Conservation (phyloP, 2,113 vertebrate genomes). For the Colaptes auratus region DNA sequence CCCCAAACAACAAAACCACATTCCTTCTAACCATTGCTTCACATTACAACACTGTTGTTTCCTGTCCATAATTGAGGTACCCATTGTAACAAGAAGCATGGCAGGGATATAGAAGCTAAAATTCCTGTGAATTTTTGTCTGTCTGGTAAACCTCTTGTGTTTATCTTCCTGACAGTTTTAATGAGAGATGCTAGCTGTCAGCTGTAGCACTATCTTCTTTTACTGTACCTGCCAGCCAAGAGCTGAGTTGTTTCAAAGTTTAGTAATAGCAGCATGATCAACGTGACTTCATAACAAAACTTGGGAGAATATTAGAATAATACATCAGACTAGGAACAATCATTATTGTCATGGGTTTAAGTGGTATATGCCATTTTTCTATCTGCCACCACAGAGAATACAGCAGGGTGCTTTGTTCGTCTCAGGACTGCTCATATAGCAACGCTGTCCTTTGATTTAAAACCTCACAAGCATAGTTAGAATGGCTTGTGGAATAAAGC, state of each 20-base stretch:
- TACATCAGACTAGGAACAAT: not conserved
- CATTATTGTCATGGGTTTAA: constrained; percentile 32
- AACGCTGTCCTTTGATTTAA: constrained; percentile 18
- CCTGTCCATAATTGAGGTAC: not conserved
- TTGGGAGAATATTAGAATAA: not conserved
- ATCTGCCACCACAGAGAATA: not conserved
- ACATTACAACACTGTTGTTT: not conserved
- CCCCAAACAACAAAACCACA: no score
- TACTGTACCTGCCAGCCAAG: not conserved
- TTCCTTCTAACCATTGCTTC: not conserved
- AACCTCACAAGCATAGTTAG: not conserved
- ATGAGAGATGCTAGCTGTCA: constrained; percentile 40
- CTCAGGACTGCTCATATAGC: constrained; percentile 2
- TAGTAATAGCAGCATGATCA: constrained; percentile 40
- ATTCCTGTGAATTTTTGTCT: constrained; percentile 5
- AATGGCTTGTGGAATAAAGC: constrained; percentile 14
- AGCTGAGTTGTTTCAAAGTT: constrained; percentile 39
- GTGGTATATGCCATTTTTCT: constrained; percentile 25
- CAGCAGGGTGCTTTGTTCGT: not conserved
- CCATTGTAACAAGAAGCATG: not conserved
- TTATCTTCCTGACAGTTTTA: constrained; percentile 49
- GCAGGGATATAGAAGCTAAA: not conserved
- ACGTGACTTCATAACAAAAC: constrained; percentile 14
- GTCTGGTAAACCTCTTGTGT: not conserved
- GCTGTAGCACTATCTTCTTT: constrained; percentile 2